These are phyloP conservation scores for Adelognathus sp. DNA, from an alignment of 2,888 invertebrate genomes.

Conservation along the genomic window DNA sequence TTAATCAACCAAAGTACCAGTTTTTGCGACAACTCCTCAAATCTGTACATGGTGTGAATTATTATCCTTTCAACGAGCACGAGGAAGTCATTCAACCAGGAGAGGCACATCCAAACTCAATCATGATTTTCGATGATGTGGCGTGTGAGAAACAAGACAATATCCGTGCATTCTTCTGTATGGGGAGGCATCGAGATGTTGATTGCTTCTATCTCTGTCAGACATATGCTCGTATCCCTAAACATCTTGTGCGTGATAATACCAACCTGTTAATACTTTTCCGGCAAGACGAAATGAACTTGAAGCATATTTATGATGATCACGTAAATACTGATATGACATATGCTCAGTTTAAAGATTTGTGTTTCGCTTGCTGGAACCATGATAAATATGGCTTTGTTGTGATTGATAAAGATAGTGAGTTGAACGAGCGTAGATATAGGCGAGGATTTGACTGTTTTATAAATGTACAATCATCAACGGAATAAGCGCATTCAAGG, in stretches of 20 bases:
- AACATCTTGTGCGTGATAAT: constrained; percentile 64
- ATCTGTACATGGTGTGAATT: constrained; percentile 60
- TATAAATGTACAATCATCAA: constrained; percentile 30
- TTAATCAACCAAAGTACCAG: constrained; percentile 69
- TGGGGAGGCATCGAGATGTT: constrained; percentile 61
- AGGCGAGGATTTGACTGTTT: constrained; percentile 59
- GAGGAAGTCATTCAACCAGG: constrained; percentile 61
- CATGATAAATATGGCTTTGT: constrained; percentile 60
- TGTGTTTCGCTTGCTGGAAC: constrained; percentile 63
- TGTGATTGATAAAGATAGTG: constrained; percentile 64
- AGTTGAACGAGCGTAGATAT: constrained; percentile 58
- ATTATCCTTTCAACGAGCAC: constrained; percentile 60
- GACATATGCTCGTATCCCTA: constrained; percentile 62
- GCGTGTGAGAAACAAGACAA: constrained; percentile 64
- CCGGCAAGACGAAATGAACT: constrained; percentile 64
- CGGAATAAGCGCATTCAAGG: constrained; percentile 10
- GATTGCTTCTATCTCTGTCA: constrained; percentile 64
- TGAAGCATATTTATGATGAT: constrained; percentile 63
- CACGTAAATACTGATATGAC: constrained; percentile 63
- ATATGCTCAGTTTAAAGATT: constrained; percentile 57
- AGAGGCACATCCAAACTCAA: constrained; percentile 61
- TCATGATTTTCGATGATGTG: constrained; percentile 71
- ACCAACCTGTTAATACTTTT: constrained; percentile 62
- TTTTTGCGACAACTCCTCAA: constrained; percentile 63
- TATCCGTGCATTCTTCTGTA: constrained; percentile 60